These are phyloP conservation scores for Telenomus remus DNA, from an alignment of 1,140 invertebrate species.

Conservation along the genomic window DNA sequence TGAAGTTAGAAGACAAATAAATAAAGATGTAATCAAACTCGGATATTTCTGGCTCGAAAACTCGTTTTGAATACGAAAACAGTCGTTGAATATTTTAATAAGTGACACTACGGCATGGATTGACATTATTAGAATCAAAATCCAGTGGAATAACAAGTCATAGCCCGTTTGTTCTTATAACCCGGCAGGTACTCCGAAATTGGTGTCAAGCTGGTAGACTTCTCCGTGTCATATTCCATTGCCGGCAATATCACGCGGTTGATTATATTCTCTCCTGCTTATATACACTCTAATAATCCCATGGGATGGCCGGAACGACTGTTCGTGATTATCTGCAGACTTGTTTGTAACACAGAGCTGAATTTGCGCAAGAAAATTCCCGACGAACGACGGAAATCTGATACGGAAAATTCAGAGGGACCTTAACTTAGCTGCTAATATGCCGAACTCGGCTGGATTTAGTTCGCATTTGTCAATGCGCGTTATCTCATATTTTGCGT, in stretches of 20 bases:
- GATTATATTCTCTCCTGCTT: conserved; percentile 51
- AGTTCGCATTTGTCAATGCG: conserved; percentile 46
- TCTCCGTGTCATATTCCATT: conserved; percentile 28
- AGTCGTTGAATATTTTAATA: too few species aligned
- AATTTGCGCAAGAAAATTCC: conserved; percentile 43
- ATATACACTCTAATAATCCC: conserved; percentile 50
- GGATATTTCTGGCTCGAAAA: too few species aligned
- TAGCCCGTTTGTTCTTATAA: too few species aligned
- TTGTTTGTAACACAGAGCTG: conserved; percentile 31
- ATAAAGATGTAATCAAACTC: too few species aligned
- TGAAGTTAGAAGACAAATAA: too few species aligned
- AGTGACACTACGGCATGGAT: too few species aligned
- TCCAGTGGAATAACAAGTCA: too few species aligned
- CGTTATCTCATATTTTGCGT: conserved; percentile 33
- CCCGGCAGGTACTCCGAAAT: too few species aligned
- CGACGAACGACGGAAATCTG: conserved; percentile 31
- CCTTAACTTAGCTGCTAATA: conserved; percentile 35
- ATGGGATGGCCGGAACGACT: conserved; percentile 35
- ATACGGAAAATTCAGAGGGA: conserved; percentile 14
- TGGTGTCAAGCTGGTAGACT: conserved; percentile 30
- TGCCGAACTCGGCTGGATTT: conserved; percentile 36
- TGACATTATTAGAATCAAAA: too few species aligned
- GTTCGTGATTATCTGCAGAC: conserved; percentile 43
- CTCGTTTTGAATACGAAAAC: too few species aligned
- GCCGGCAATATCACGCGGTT: conserved; percentile 39